phyloP scores from a whole-genome alignment of 2,888 invertebrate genomes.

The Plemyria rubiginata region DNA sequence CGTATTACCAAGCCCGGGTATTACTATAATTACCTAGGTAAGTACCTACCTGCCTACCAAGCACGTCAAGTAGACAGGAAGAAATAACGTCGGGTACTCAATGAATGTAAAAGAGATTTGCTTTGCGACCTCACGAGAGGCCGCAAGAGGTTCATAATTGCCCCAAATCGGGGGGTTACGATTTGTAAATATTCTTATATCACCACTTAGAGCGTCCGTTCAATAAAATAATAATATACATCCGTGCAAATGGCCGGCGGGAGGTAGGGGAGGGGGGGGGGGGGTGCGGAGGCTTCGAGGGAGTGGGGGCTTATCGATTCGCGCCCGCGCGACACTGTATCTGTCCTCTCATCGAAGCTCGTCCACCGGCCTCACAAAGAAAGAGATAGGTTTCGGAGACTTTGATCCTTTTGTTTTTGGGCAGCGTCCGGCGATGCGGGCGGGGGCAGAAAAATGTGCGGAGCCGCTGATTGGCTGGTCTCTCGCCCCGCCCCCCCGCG shows the following conservation, averaged over 20 bases:
- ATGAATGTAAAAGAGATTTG: conserved; percentile 38
- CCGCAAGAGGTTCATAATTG: conserved; percentile 55
- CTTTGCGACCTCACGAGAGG: conserved; percentile 39
- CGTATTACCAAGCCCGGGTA: no score
- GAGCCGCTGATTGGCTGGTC: conserved; percentile 82
- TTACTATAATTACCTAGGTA: neutral
- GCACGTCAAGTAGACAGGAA: conserved; percentile 1
- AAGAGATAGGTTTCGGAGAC: conserved; percentile 85
- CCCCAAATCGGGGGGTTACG: conserved; percentile 62
- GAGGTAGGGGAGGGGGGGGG: conserved; percentile 55
- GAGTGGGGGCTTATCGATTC: conserved; percentile 72
- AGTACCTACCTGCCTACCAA: neutral
- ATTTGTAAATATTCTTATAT: conserved; percentile 79
- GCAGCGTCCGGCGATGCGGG: conserved; percentile 84
- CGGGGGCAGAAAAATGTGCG: conserved; percentile 83
- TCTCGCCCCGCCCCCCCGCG: conserved; percentile 73
- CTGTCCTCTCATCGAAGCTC: conserved; percentile 84
- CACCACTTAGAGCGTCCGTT: conserved; percentile 79
- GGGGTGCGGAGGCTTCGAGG: conserved; percentile 57
- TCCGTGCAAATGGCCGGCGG: conserved; percentile 83
- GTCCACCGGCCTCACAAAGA: conserved; percentile 82
- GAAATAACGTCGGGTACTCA: conserved; percentile 21
- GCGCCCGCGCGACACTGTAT: conserved; percentile 84
- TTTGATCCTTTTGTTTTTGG: conserved; percentile 86
- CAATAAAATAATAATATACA: conserved; percentile 85